Conservation (phyloP, 2,113 vertebrate genomes). For the Heliornis fulica region DNA sequence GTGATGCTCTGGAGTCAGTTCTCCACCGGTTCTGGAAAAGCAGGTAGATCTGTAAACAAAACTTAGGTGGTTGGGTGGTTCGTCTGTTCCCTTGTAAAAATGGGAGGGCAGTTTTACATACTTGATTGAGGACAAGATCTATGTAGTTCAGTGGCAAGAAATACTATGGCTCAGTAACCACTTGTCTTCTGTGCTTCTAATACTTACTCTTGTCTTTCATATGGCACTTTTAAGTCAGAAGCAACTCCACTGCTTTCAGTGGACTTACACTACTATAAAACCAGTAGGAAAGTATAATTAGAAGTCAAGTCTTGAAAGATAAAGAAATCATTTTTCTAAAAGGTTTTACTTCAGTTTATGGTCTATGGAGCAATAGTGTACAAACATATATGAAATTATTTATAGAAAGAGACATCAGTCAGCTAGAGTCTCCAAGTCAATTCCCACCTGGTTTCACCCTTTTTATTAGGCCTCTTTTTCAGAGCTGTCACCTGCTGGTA, state of each 20-base stretch:
- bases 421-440: background rate
- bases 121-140: background rate
- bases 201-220: background rate
- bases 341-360: background rate
- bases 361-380: background rate
- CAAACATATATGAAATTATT: background rate
- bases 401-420: background rate
- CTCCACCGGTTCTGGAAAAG: background rate
- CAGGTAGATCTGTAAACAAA: background rate
- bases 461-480: background rate
- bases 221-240: background rate
- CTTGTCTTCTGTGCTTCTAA: background rate
- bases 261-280: background rate
- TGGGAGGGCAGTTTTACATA: background rate
- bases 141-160: background rate
- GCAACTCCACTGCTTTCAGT: background rate
- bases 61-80: background rate
- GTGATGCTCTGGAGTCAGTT: background rate
- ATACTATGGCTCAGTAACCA: background rate
- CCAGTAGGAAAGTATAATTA: background rate
- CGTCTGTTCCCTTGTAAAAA: background rate
- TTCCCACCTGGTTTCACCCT: background rate
- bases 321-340: background rate
- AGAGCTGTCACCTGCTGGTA: background rate
- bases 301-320: background rate